These are phyloP conservation scores for Sycophila sp. DNA, from an alignment of 1,140 invertebrate species.

Conservation along the genomic window DNA sequence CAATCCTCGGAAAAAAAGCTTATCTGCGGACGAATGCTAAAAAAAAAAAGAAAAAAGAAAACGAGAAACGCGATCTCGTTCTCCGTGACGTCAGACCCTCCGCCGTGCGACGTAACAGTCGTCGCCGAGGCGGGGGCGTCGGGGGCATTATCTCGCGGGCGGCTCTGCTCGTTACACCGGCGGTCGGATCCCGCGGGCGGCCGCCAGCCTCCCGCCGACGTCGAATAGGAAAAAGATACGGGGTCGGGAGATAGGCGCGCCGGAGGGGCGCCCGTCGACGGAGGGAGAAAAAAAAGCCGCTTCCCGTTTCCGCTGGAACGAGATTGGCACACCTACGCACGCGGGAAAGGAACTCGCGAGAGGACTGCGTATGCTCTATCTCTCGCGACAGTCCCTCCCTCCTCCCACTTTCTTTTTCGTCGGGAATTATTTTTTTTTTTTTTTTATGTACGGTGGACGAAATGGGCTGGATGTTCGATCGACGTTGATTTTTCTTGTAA, in stretches of 20 bases:
- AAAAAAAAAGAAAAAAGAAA: not conserved
- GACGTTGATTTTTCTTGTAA: too few species aligned
- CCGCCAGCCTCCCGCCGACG: too few species aligned
- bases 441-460: not conserved
- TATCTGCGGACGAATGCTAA: not conserved
- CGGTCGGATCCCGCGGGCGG: too few species aligned
- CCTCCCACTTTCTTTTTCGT: too few species aligned
- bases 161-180: too few species aligned
- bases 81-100: constrained; percentile 10
- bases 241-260: too few species aligned
- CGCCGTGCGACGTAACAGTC: too few species aligned
- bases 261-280: not conserved
- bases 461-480: not conserved
- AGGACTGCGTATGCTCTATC: not conserved
- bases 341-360: not conserved
- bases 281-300: not conserved
- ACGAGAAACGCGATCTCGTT: not conserved
- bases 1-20: too few species aligned
- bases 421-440: too few species aligned
- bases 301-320: constrained; percentile 30
- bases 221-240: too few species aligned
- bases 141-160: too few species aligned
- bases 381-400: not conserved
- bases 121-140: too few species aligned
- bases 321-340: constrained; percentile 25